phyloP scores from a whole-genome alignment of 2,888 invertebrate species.

The Zaprionus lineosus region DNA sequence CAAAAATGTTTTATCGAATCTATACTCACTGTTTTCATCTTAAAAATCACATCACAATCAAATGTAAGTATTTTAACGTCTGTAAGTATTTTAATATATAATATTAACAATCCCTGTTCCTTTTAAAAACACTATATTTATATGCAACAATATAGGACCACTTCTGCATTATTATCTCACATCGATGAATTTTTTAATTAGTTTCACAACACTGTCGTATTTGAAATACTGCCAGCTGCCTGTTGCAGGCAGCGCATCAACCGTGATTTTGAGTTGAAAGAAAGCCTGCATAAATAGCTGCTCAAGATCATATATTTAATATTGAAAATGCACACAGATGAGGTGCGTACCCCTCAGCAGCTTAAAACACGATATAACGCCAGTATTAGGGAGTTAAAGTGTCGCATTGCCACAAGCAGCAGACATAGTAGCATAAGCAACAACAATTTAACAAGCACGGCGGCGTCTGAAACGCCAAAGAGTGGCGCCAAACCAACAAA shows the following conservation, averaged over 20 bases:
- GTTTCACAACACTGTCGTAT: conserved; percentile 31
- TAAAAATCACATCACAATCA: too few relatives aligned
- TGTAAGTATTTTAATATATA: too few relatives aligned
- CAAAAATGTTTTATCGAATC: too few relatives aligned
- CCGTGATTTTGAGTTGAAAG: conserved; percentile 2
- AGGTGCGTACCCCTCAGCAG: conserved; percentile 59
- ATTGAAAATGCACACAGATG: conserved; percentile 56
- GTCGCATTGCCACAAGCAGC: conserved; percentile 40
- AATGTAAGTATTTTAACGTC: too few relatives aligned
- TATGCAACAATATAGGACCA: too few relatives aligned
- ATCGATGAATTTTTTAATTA: conserved; percentile 15
- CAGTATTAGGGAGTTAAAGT: conserved; percentile 50
- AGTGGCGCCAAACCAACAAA: conserved; percentile 58
- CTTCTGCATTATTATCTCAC: too few relatives aligned
- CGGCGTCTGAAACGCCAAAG: conserved; percentile 47
- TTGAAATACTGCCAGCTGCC: conserved; percentile 54
- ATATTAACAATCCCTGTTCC: too few relatives aligned
- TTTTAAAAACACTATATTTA: too few relatives aligned
- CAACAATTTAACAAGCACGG: conserved; percentile 21
- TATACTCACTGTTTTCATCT: too few relatives aligned
- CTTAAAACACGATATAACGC: conserved; percentile 45
- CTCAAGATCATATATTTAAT: conserved; percentile 18
- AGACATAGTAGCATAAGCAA: conserved; percentile 37
- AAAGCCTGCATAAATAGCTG: conserved; percentile 4
- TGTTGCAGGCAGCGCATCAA: conserved; percentile 24